Evolutionary conservation across 1,140 invertebrate genomes (phyloP).

Genomic region (Plectrocnemia conspersa): DNA sequence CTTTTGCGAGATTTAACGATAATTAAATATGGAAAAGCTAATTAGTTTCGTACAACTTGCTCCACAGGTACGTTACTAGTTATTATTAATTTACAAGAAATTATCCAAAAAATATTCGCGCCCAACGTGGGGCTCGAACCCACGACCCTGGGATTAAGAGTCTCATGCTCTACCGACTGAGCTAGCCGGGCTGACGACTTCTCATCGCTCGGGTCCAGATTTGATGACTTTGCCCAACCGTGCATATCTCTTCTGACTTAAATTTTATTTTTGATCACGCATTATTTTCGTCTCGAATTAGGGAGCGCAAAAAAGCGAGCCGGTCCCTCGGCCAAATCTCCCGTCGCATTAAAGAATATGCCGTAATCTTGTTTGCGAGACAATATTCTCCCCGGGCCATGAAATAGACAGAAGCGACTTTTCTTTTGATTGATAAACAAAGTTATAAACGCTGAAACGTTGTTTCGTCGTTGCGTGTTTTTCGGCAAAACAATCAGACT

Average conservation of each 20-base stretch:
- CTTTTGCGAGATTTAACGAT: too few relatives aligned
- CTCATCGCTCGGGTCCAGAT: too few relatives aligned
- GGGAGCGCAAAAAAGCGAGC: not conserved
- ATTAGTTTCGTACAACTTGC: too few relatives aligned
- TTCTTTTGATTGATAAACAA: slow-evolving; percentile 31
- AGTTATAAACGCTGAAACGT: slow-evolving; percentile 30
- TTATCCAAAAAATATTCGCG: slow-evolving; percentile 29
- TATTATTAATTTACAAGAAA: too few relatives aligned
- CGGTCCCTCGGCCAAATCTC: not conserved
- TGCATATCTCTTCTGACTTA: too few relatives aligned
- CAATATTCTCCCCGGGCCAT: slow-evolving; percentile 19
- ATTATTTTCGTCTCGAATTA: not conserved
- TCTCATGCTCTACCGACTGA: slow-evolving; percentile 82
- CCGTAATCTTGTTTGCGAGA: slow-evolving; percentile 28
- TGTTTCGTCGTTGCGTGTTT: not conserved
- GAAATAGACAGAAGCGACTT: slow-evolving; percentile 15
- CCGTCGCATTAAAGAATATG: slow-evolving; percentile 14
- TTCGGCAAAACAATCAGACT: not conserved
- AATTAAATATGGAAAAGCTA: too few relatives aligned
- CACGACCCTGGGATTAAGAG: slow-evolving; percentile 83
- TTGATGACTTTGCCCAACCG: too few relatives aligned
- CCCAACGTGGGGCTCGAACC: slow-evolving; percentile 67
- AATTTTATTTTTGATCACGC: too few relatives aligned
- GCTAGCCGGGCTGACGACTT: slow-evolving; percentile 65
- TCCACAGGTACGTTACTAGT: too few relatives aligned